Evolutionary conservation across 2,888 invertebrate genomes (phyloP), one percentile per base, ranked within the genome.

Genomic region (Cataglyphis cursor): DNA sequence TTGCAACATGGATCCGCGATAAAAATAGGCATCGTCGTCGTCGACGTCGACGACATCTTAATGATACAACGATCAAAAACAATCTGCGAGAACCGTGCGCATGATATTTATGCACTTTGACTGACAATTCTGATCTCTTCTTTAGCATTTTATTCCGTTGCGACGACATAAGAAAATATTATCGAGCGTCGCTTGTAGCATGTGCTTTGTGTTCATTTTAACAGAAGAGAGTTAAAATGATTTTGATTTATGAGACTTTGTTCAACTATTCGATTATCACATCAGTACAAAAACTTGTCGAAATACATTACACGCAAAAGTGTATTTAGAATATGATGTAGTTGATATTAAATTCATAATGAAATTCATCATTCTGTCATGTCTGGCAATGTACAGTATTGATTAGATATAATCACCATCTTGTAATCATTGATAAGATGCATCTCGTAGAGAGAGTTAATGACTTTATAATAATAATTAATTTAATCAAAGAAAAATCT

Each of bases 21-120:
- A 87, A 90, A 90, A 90, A 90, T 90, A 90, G 86, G 41, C 54
- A 8, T 48, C 64, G 38, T 38, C 59, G 64, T 41, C 57, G 57
- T 41, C 24, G 1, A 1, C 2, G 28, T 28, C 28, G 28, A 28
- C 57, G 57, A 24, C 68, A 28, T 38, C 59, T 72, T 78, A 78
- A 83, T 70, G 73, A 76, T 81, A 54, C 81, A 61, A 41, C n/a
- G 73, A 59, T 38, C 24, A 12, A 51, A 8, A 62, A 24, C 21
- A 38, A 73, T 76, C 54, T 35, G 57, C 65, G 35, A 73, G 61
- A 75, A 62, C 57, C 59, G 8, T 12, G 2, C 18, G 35, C 38
- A 41, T 21, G 76, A 84, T 86, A 87, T 85, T 90, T 75, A 83
- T 75, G 82, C 62, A 51, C 48, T 65, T 28, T 21, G 54, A 18